Evolutionary conservation across 2,888 invertebrate species (phyloP).

Genomic region (Enchytraeus crypticus): DNA sequence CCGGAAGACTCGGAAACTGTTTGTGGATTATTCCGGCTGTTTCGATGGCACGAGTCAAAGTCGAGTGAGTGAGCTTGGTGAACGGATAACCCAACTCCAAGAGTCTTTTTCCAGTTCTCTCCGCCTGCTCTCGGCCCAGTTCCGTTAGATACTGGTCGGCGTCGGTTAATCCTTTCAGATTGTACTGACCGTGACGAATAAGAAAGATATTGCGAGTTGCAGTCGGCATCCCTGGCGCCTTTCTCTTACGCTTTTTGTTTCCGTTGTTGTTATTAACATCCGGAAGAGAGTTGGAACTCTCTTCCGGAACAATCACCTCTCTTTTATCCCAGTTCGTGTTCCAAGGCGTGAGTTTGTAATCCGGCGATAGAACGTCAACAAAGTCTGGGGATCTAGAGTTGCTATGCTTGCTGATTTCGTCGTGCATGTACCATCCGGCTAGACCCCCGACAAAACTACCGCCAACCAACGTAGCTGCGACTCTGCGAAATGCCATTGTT

Average conservation of each 20-base stretch:
- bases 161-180: constrained; percentile 64
- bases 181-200: constrained; percentile 81
- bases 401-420: neutral
- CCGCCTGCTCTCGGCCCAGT: constrained; percentile 75
- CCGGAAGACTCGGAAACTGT: constrained; percentile 53
- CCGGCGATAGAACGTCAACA: neutral
- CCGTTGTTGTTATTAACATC: constrained; percentile 27
- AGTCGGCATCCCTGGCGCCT: constrained; percentile 50
- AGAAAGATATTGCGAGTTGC: constrained; percentile 24
- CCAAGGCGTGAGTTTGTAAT: neutral
- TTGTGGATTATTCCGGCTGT: constrained; percentile 75
- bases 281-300: constrained; percentile 51
- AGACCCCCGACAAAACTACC: constrained; percentile 12
- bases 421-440: constrained; percentile 11
- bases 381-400: neutral
- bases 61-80: constrained; percentile 71
- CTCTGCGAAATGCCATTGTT: neutral
- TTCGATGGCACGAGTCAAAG: constrained; percentile 86
- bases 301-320: constrained; percentile 63
- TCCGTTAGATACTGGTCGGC: constrained; percentile 67
- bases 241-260: constrained; percentile 24
- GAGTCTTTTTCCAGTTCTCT: constrained; percentile 68
- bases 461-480: neutral
- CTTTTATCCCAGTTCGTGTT: constrained; percentile 52
- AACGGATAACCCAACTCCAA: constrained; percentile 69